Conservation (phyloP, 2,888 invertebrate species). For the Diarsia rubi region DNA sequence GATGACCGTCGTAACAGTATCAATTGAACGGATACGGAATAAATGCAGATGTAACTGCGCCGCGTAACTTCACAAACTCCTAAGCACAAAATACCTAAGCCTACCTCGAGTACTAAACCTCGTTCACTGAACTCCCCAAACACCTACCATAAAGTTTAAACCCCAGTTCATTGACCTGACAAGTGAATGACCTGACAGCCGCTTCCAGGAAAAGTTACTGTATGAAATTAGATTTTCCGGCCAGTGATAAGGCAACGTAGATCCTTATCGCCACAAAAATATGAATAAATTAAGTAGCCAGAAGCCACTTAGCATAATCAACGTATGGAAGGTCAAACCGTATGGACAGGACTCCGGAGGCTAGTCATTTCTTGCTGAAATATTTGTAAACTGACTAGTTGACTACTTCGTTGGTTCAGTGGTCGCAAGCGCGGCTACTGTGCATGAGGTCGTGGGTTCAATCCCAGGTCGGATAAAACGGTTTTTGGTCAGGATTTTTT, state of each 20-base stretch:
- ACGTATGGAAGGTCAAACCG: background rate
- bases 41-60: background rate
- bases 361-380: background rate
- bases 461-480: background rate
- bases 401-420: background rate
- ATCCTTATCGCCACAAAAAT: conserved; percentile 3
- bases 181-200: conserved; percentile 21
- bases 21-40: background rate
- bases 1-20: no score
- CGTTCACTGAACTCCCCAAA: background rate
- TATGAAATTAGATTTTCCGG: conserved; percentile 35
- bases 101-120: background rate
- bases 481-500: background rate
- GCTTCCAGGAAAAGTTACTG: conserved; percentile 36
- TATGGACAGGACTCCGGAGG: background rate
- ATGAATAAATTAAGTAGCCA: background rate
- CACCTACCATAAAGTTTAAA: conserved; percentile 20
- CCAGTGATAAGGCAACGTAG: conserved; percentile 7
- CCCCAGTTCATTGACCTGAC: conserved; percentile 9
- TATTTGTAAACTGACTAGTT: background rate
- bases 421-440: background rate
- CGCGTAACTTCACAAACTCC: background rate
- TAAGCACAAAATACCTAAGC: background rate
- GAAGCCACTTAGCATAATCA: background rate
- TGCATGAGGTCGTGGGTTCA: background rate